Evolutionary conservation across 2,113 vertebrate species (phyloP), one percentile per base, ranked within the genome.

Genomic region (Perca fluviatilis): DNA sequence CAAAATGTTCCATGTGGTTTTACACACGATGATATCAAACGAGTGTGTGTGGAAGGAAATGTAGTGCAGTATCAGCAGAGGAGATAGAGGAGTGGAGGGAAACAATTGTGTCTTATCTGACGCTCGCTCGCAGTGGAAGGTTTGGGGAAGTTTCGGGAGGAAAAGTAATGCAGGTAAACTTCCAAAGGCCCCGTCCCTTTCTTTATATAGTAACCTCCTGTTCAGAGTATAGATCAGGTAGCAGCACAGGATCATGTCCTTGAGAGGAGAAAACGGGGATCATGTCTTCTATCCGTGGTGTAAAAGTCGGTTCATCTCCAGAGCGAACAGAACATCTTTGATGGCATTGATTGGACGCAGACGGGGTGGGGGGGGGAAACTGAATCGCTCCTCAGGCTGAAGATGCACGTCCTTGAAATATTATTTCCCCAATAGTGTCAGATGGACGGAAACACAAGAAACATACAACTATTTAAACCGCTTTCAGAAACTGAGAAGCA

Each of bases 171-270:
- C 90, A 92, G 86, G 74, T 90, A 89, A 85, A 90, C 83, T 88
- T 91, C 87, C 90, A 91, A 83, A 88, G 81, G 75, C 79, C 72
- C 72, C 64, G 36, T 88, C 89, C 56, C 85, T 84, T 87, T 92
- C 91, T 93, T 93, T 94, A 94, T 93, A 92, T 92, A 93, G 90
- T 70, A 73, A 84, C 64, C 21, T 62, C 49, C 86, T 83, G 86
- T 93, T 79, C 86, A 88, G 93, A 95, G 94, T 93, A 92, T 83
- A 93, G 94, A 95, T 95, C 92, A 92, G 88, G 84, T 93, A 91
- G 89, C 89, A 3, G 88, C 74, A 74, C 7, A 0, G 76, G 86
- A 88, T 88, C 85, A 58, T 89, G 94, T 89, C 95, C 94, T 94
- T 95, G 92, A 91, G 74, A 72, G 58, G 86, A 74, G 70, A 12